Evolutionary conservation across 2,113 vertebrate genomes (phyloP).

Genomic region (Sinocyclocheilus maitianheensis): DNA sequence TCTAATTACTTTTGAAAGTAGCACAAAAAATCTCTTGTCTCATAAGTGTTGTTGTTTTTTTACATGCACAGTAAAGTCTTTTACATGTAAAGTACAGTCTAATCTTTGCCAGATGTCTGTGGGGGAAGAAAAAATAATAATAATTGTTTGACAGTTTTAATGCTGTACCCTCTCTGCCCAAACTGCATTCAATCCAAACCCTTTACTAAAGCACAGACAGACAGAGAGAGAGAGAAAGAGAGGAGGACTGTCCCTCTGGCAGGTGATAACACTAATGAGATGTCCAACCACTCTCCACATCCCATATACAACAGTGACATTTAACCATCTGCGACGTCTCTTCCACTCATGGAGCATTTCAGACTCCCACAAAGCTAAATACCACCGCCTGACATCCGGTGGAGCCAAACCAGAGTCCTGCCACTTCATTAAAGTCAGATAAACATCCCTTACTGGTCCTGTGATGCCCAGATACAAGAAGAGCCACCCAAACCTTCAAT

Average conservation of each 20-base stretch:
- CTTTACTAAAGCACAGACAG: background rate
- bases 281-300: constrained; percentile 47
- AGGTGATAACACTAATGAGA: constrained; percentile 45
- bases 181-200: background rate
- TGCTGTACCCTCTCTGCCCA: background rate
- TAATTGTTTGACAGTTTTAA: background rate
- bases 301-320: constrained; percentile 48
- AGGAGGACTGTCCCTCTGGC: constrained; percentile 29
- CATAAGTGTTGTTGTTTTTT: background rate
- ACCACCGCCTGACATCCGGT: constrained; percentile 23
- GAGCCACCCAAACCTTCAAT: background rate
- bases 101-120: background rate
- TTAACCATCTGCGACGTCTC: constrained; percentile 39
- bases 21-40: background rate
- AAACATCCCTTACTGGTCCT: background rate
- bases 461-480: constrained; percentile 25
- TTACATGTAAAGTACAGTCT: background rate
- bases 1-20: background rate
- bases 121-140: background rate
- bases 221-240: constrained; percentile 12
- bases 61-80: background rate
- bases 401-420: constrained; percentile 9
- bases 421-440: constrained; percentile 54
- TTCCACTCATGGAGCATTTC: constrained; percentile 15
- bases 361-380: constrained; percentile 41